phyloP scores from a whole-genome alignment of 2,888 invertebrate species.

The Metalampra italica region DNA sequence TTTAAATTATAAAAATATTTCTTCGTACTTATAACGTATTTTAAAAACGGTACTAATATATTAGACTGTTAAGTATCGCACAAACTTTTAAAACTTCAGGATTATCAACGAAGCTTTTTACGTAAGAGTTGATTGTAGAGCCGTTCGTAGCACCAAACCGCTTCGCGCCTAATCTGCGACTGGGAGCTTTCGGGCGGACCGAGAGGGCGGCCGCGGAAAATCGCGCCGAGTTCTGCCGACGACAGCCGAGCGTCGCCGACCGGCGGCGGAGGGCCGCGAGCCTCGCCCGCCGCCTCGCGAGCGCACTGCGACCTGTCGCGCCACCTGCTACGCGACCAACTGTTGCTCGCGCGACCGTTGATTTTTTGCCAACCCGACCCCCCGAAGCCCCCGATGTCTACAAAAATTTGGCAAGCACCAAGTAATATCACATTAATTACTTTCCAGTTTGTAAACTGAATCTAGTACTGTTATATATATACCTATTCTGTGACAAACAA shows the following conservation, averaged over 20 bases:
- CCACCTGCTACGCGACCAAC: conserved; percentile 74
- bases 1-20: background rate
- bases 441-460: too few species aligned
- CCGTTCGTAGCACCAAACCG: conserved; percentile 45
- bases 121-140: conserved; percentile 13
- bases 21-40: too few species aligned
- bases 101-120: conserved; percentile 37
- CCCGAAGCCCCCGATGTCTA: conserved; percentile 32
- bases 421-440: too few species aligned
- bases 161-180: conserved; percentile 62
- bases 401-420: conserved; percentile 59
- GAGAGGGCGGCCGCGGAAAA: conserved; percentile 70
- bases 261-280: conserved; percentile 24
- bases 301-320: conserved; percentile 59
- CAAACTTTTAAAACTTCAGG: too few species aligned
- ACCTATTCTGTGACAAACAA: too few species aligned
- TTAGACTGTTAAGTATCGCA: too few species aligned
- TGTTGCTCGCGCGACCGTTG: conserved; percentile 76
- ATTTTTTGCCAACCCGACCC: conserved; percentile 63
- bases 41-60: too few species aligned
- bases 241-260: conserved; percentile 39
- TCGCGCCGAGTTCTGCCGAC: conserved; percentile 36
- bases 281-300: conserved; percentile 14
- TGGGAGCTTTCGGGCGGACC: conserved; percentile 73
- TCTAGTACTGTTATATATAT: too few species aligned